These are phyloP conservation scores for Lacanobia oleracea DNA, from an alignment of 2,888 invertebrate species.

Conservation along the genomic window DNA sequence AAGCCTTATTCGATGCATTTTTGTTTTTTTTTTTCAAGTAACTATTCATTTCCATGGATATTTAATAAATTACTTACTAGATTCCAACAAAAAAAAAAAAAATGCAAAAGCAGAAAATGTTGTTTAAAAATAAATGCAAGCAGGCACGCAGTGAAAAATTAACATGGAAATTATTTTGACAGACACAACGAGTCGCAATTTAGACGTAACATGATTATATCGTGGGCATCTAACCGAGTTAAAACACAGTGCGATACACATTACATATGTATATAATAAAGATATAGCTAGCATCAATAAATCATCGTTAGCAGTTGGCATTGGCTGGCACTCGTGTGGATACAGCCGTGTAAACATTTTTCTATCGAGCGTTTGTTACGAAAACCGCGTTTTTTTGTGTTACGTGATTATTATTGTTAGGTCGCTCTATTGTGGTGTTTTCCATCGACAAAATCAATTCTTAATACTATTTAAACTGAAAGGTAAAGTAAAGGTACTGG, in stretches of 20 bases:
- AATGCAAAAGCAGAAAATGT: neutral
- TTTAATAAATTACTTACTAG: neutral
- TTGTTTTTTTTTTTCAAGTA: no score
- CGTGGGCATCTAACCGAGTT: conserved; percentile 12
- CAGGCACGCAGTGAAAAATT: neutral
- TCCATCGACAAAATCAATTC: neutral
- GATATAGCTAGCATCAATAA: conserved; percentile 40
- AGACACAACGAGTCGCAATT: conserved; percentile 27
- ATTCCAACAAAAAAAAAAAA: neutral
- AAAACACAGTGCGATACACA: conserved; percentile 31
- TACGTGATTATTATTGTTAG: neutral
- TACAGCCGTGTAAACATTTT: conserved; percentile 40
- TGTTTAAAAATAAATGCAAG: neutral
- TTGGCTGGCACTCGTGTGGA: conserved; percentile 28
- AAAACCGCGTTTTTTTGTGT: neutral
- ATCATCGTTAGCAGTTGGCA: conserved; percentile 52
- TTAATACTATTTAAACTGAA: no score
- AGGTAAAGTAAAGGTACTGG: no score
- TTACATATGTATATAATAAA: conserved; percentile 19
- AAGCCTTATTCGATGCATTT: no score
- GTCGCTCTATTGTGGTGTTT: neutral
- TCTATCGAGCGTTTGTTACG: conserved; percentile 6
- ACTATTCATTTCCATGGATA: neutral
- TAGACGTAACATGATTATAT: conserved; percentile 26
- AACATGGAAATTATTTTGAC: conserved; percentile 13